Percentiles rank a stretch among this genome's conserved stretches.
Evolutionary conservation across 2,888 invertebrate species (phyloP).

Genomic region (Conomelus anceps): DNA sequence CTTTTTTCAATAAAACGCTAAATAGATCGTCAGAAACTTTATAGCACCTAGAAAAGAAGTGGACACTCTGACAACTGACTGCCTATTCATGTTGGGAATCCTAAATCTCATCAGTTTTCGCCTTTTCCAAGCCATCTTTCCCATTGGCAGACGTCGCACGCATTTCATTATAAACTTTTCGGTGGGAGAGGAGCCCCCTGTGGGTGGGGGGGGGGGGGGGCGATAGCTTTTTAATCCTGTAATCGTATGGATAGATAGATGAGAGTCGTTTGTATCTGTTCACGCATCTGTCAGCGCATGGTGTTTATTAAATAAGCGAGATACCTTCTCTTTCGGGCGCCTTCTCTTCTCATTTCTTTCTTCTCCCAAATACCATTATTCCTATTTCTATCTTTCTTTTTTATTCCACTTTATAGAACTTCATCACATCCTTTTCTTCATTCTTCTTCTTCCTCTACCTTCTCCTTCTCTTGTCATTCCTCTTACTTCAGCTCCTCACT

Average conservation of each 20-base stretch:
- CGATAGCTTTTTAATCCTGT: background rate
- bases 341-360: background rate
- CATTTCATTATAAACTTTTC: background rate
- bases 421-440: background rate
- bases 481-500: background rate
- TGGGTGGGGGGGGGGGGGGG: background rate
- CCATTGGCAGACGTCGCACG: background rate
- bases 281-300: background rate
- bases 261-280: background rate
- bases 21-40: background rate
- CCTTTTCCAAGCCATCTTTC: background rate
- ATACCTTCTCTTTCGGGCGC: background rate
- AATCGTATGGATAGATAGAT: background rate
- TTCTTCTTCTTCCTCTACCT: background rate
- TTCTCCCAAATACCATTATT: background rate
- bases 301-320: background rate
- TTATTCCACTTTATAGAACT: background rate
- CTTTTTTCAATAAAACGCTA: background rate
- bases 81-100: background rate
- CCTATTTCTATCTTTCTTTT: background rate
- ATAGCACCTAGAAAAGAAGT: background rate
- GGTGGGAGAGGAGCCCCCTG: background rate
- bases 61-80: background rate
- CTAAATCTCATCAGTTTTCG: background rate
- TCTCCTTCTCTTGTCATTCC: background rate